phyloP scores from a whole-genome alignment of 2,888 invertebrate species.

The Microdon myrmicae region DNA sequence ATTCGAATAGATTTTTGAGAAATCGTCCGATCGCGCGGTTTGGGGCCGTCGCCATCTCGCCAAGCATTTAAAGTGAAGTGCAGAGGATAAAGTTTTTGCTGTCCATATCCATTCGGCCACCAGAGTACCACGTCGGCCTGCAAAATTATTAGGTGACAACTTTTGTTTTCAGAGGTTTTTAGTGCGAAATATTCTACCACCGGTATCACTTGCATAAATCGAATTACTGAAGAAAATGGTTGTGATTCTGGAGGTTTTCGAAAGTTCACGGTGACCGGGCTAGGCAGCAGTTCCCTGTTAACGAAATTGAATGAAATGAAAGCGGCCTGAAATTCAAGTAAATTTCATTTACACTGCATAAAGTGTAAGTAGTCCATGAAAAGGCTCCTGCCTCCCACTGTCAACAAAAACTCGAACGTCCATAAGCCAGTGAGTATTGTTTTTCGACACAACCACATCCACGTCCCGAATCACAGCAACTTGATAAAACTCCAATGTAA shows the following conservation, averaged over 20 bases:
- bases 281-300: slow-evolving; percentile 61
- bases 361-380: slow-evolving; percentile 58
- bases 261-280: slow-evolving; percentile 57
- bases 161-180: slow-evolving; percentile 15
- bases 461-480: slow-evolving; percentile 74
- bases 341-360: slow-evolving; percentile 58
- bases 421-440: slow-evolving; percentile 66
- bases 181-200: slow-evolving; percentile 59
- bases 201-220: slow-evolving; percentile 60
- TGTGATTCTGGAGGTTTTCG: slow-evolving; percentile 55
- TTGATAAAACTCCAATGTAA: slow-evolving; percentile 74
- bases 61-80: slow-evolving; percentile 68
- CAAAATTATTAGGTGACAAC: slow-evolving; percentile 43
- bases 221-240: slow-evolving; percentile 60
- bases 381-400: slow-evolving; percentile 56
- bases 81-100: slow-evolving; percentile 80
- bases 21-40: slow-evolving; percentile 58
- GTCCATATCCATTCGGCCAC: slow-evolving; percentile 97
- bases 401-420: slow-evolving; percentile 66
- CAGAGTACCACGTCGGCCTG: slow-evolving; percentile 73
- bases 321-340: not conserved
- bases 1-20: slow-evolving; percentile 72
- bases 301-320: not conserved
- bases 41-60: slow-evolving; percentile 53
- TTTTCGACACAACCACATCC: slow-evolving; percentile 61